Evolutionary conservation across 2,888 invertebrate species (phyloP), one percentile per base, ranked within the genome.

Genomic region (Neoaliturus tenellus): DNA sequence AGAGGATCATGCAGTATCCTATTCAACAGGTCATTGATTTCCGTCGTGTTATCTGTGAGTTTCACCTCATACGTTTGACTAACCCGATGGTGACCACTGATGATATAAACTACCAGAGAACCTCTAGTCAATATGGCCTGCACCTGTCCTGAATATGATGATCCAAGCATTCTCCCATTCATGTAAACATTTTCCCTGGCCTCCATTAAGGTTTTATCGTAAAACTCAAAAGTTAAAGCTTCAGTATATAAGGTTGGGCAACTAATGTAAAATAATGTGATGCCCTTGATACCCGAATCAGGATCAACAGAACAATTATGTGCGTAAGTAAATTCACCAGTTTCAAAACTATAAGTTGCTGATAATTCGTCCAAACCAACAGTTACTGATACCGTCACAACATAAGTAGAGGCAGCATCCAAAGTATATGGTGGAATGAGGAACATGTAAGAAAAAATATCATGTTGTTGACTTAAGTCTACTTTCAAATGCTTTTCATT

Each of bases 141-240:
- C 62, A 62, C 28, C 17, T 62, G 14, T 28, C 62, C 62, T 28
- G 1, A 12, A 31, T 28, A 4, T 28, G 62, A 62, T 5, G 14
- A 14, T 62, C 62, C 62, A 62, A 62, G 62, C 62, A 28, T 62
- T 62, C 62, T 62, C 1, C 62, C 62, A 12, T 28, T 62, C 12
- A 5, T 20, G 14, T 25, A 28, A 28, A 62, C 12, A 62, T 31
- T 31, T 28, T 2, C 28, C 2, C 5, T n/a, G 8, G 25, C 28
- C 10, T 62, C 28, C 17, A 10, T 28, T 31, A 31, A 31, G 14
- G 25, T 28, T 17, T 28, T 28, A 31, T 62, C 62, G n/a, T 28
- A 62, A 62, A 62, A 62, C 2, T 62, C 62, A 62, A 62, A 62
- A 62, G 12, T 14, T 31, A 62, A 62, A 14, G 62, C 62, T 31